Base-by-base conservation (phyloP, 2,888 invertebrate genomes). In the Thysanoteuthis rhombus region DNA sequence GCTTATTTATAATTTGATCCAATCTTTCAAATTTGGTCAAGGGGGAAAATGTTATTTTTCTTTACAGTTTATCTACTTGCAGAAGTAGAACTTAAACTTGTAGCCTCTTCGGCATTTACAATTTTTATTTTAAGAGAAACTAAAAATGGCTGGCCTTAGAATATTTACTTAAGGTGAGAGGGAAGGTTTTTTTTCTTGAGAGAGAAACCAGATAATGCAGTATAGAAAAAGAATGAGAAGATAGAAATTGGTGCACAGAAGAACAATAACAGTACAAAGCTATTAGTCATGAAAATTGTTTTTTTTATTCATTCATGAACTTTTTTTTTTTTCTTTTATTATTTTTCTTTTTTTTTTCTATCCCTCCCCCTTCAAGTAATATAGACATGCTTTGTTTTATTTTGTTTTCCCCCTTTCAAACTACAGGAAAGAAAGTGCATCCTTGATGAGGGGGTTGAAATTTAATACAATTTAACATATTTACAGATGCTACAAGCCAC, bases 401-500 rank as follows among this genome's bases (percentile, higher is more conserved):
- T 91, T 58, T 91, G 16, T 28, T 19, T 8, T 3, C 32, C 90
- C 90, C n/a, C 40, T 42, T 91, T 91, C 40, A 42, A 91, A 91
- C 91, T 91, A 91, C 91, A 32, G 40, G 39, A 91, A 42, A 91
- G 38, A 91, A 91, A 42, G 38, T 36, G 40, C 19, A 38, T 42
- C 91, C 90, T 90, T 91, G 91, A 91, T 42, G 8, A 52, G 52
- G 52, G 90, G 45, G 45, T 92, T 92, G 32, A 92, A 92, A n/a
- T 92, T 92, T 92, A 91, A 91, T 91, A 47, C 47, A 52, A 52
- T 91, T 58, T 36, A 52, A 93, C 36, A 47, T 93, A 93, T 93
- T 93, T 93, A 93, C 93, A 93, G n/a, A 38, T 93, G 52, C 58
- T 36, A 93, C 93, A 93, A 52, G 58, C 58, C 36, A 47, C 93